Evolutionary conservation across 2,113 vertebrate genomes (phyloP).

Genomic region (Myanophis thanlyinensis): DNA sequence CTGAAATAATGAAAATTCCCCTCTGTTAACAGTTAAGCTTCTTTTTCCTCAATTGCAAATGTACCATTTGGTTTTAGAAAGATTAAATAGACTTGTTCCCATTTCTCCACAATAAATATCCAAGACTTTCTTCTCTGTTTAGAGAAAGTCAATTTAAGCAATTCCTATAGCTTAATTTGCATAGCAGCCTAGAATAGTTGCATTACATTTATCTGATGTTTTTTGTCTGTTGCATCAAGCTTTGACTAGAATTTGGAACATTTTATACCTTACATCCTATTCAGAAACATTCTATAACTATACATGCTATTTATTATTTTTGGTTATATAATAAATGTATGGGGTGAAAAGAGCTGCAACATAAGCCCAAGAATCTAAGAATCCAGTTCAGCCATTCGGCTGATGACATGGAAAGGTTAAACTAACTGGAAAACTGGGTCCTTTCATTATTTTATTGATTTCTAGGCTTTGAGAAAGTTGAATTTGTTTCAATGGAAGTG

Average conservation of each 20-base stretch:
- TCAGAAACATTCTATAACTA: background rate
- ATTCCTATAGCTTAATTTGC: background rate
- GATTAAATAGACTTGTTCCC: background rate
- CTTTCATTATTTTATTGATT: background rate
- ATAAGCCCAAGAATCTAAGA: background rate
- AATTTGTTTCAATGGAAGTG: background rate
- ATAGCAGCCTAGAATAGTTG: background rate
- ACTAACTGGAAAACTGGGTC: background rate
- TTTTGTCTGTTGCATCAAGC: background rate
- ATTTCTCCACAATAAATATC: background rate
- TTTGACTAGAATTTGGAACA: background rate
- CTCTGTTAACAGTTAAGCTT: background rate
- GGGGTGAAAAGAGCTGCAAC: background rate
- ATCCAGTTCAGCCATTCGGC: background rate
- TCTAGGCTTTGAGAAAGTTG: background rate
- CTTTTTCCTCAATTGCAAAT: background rate
- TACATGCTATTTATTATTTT: background rate
- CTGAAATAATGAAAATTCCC: background rate
- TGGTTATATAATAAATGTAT: background rate
- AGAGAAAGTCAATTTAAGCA: background rate
- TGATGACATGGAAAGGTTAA: background rate
- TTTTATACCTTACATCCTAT: no score
- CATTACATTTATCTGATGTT: background rate
- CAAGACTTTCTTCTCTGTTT: background rate
- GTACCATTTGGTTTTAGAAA: background rate